A percentile compares a stretch with the other conserved stretches of the same genome.
These are phyloP conservation scores for Onychomys torridus DNA, from an alignment of 2,797 vertebrate genomes.

Conservation along the genomic window DNA sequence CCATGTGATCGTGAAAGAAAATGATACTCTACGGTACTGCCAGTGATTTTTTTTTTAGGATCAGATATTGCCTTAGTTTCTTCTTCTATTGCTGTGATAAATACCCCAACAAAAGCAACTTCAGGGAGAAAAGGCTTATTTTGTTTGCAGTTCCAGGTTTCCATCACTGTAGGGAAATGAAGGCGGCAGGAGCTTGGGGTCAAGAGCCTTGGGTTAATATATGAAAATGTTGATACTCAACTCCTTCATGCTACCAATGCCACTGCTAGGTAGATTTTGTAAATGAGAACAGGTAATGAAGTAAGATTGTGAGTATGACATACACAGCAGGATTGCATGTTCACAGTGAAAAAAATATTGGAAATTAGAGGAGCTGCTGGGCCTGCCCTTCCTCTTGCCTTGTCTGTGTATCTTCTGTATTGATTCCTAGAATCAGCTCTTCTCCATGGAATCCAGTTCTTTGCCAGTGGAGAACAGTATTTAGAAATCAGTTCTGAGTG, in stretches of 20 bases:
- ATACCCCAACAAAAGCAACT: neutral
- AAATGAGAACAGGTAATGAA: conserved; percentile 39
- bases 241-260: neutral
- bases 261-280: neutral
- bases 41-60: neutral
- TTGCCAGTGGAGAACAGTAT: neutral
- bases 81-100: neutral
- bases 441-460: neutral
- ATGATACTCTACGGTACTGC: neutral
- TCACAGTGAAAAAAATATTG: neutral
- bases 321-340: neutral
- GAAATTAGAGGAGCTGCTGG: neutral
- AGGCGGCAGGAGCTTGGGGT: neutral
- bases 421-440: conserved; percentile 11
- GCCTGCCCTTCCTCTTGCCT: neutral
- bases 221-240: neutral
- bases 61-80: neutral
- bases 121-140: neutral
- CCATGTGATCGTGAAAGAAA: neutral
- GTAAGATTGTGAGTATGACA: neutral
- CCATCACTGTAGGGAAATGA: neutral
- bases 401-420: neutral
- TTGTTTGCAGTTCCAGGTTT: neutral
- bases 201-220: neutral
- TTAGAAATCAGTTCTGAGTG: neutral